These are phyloP conservation scores for Microtus ochrogaster DNA, from an alignment of 2,113 vertebrate genomes.

Conservation along the genomic window DNA sequence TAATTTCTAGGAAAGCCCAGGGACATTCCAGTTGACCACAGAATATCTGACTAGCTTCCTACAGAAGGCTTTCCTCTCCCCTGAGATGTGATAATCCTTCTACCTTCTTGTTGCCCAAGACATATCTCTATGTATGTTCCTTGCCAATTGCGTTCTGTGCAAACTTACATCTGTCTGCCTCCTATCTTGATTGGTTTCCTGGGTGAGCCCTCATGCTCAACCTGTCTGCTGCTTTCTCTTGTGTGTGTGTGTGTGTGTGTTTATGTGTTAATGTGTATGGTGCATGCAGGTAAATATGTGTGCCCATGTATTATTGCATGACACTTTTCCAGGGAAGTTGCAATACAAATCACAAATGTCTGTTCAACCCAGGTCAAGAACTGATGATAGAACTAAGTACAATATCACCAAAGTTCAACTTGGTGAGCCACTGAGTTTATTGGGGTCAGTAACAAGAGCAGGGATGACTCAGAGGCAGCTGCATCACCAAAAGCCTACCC, in stretches of 20 bases:
- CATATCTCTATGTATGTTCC: not conserved
- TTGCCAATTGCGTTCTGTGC: not conserved
- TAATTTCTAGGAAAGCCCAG: not conserved
- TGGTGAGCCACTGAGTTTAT: not conserved
- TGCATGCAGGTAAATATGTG: not conserved
- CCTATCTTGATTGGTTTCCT: not conserved
- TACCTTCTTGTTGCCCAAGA: not conserved
- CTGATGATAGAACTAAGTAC: not conserved
- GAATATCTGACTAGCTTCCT: not conserved
- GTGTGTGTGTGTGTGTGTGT: not conserved
- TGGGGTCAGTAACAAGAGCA: not conserved
- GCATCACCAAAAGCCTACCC: not conserved
- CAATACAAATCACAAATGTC: not conserved
- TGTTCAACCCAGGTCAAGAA: not conserved
- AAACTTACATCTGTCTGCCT: not conserved
- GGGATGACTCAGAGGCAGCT: not conserved
- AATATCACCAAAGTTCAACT: not conserved
- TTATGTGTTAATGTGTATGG: not conserved
- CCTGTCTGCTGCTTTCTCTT: too few species aligned
- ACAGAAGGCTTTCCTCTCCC: not conserved
- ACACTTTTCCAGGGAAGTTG: not conserved
- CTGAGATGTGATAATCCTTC: not conserved
- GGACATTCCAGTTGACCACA: not conserved
- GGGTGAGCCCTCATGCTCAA: not conserved
- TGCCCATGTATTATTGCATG: not conserved